These are phyloP conservation scores for Semaprochilodus insignis DNA, from an alignment of 2,797 vertebrate species.

Conservation along the genomic window DNA sequence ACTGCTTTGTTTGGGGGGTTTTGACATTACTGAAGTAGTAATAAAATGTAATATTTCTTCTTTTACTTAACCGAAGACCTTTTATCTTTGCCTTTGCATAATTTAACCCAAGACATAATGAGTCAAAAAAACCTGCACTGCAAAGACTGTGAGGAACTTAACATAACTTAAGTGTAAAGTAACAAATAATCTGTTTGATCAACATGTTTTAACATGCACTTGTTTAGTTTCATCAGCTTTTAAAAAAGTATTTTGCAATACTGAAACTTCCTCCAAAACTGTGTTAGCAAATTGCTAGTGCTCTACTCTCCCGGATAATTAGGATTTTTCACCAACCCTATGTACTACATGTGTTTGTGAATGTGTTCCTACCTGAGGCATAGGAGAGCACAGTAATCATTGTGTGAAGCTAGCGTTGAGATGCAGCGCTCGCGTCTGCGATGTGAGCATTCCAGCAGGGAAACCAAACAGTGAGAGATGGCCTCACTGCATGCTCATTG, in stretches of 20 bases:
- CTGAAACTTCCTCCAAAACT: background rate
- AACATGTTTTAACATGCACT: too few species aligned
- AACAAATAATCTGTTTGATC: background rate
- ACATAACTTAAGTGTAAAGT: too few species aligned
- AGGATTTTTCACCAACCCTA: background rate
- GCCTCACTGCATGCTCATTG: conserved; percentile 85
- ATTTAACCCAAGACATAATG: too few species aligned
- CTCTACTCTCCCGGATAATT: background rate
- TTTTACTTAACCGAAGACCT: too few species aligned
- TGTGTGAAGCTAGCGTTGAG: conserved; percentile 47
- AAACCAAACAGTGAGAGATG: conserved; percentile 93
- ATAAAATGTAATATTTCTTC: too few species aligned
- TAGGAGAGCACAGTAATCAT: conserved; percentile 39
- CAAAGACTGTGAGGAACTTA: too few species aligned
- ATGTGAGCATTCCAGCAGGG: conserved; percentile 89
- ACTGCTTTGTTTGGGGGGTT: too few species aligned
- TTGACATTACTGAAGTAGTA: too few species aligned
- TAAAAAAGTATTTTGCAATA: background rate
- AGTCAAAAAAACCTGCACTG: too few species aligned
- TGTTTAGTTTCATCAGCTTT: background rate
- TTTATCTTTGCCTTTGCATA: too few species aligned
- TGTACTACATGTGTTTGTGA: conserved; percentile 13
- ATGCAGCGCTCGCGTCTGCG: conserved; percentile 75
- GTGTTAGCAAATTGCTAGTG: background rate
- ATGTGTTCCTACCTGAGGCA: conserved; percentile 43